Base-by-base conservation (phyloP, 2,113 vertebrate genomes). In the Amblyopsis rosae region DNA sequence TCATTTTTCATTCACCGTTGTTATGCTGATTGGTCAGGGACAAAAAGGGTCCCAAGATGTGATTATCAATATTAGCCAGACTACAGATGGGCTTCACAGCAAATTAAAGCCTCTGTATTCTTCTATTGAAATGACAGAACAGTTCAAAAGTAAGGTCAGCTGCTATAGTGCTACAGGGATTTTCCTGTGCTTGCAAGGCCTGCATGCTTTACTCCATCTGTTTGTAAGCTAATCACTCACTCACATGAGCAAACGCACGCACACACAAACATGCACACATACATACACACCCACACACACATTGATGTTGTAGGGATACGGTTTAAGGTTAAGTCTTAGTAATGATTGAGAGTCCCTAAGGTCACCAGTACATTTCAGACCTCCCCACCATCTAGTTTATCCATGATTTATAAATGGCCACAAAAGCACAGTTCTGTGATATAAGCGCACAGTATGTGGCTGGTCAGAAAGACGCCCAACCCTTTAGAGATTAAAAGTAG, bases 1-100 rank as follows among this genome's bases (percentile, higher is more conserved):
- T 81, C 63, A 72, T 64, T 50, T 63, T 58, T 67, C 70, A 62
- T 70, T 56, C 51, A 19, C 68, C 50, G 67, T 81, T 83, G 77
- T 74, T 67, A 45, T 56, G 65, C 60, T 62, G 62, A 74, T 72
- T 59, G 26, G 61, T 46, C 45, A 12, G 19, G 45, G 13, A 62
- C 19, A 58, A 59, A 33, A 57, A 48, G 16, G 69, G 56, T 41
- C 47, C 26, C 58, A 57, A 59, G 19, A 56, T 56, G 13, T 35
- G 26, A 26, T 71, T 63, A 73, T 65, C 63, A 65, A 51, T 59
- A 61, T 77, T 32, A 62, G 62, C 45, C 59, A 35, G 69, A 47
- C 60, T 63, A 65, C 69, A 69, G 58, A 73, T 58, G 66, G 73
- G 70, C 71, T 75, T 79, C 76, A 67, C 67, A 75, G 72, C 64